A percentile compares a stretch with the other conserved stretches of the same genome.
Evolutionary conservation across 2,113 vertebrate species (phyloP).

Genomic region (Elephantulus edwardii): DNA sequence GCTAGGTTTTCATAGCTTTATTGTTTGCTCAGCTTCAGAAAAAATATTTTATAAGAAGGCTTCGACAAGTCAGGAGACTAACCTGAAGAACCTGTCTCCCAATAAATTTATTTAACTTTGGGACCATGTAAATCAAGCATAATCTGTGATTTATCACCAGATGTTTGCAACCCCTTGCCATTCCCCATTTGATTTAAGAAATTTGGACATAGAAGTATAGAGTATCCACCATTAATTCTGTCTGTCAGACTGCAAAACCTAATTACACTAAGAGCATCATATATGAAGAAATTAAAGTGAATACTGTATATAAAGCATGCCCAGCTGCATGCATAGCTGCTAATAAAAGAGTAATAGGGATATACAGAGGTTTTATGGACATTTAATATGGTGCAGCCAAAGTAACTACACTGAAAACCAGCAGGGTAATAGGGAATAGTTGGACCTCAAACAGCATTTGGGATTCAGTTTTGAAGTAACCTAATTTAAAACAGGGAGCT

Average conservation of each 20-base stretch:
- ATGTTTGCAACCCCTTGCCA: slow-evolving; percentile 47
- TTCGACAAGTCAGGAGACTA: slow-evolving; percentile 60
- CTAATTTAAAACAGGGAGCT: slow-evolving; percentile 61
- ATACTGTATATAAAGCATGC: slow-evolving; percentile 53
- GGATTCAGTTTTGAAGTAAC: slow-evolving; percentile 48
- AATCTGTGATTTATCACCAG: slow-evolving; percentile 73
- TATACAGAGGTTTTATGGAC: not conserved
- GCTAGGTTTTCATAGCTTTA: slow-evolving; percentile 48
- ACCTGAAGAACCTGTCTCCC: slow-evolving; percentile 60
- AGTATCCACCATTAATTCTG: slow-evolving; percentile 72
- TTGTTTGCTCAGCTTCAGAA: slow-evolving; percentile 51
- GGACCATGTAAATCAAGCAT: slow-evolving; percentile 60
- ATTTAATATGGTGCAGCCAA: slow-evolving; percentile 40
- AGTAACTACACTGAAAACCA: not conserved
- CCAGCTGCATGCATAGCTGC: not conserved
- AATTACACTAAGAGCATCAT: slow-evolving; percentile 58
- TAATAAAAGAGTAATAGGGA: slow-evolving; percentile 25
- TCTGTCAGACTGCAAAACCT: slow-evolving; percentile 71
- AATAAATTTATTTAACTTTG: slow-evolving; percentile 46
- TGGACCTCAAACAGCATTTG: not conserved
- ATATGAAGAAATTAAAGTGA: slow-evolving; percentile 49
- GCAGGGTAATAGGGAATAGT: slow-evolving; percentile 29
- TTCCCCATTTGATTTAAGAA: slow-evolving; percentile 74
- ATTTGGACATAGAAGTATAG: slow-evolving; percentile 57
- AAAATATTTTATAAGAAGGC: slow-evolving; percentile 65